Percentiles rank a stretch among this genome's conserved stretches.
Evolutionary conservation across 2,113 vertebrate species (phyloP).

Genomic region (Zosterops hypoxanthus): DNA sequence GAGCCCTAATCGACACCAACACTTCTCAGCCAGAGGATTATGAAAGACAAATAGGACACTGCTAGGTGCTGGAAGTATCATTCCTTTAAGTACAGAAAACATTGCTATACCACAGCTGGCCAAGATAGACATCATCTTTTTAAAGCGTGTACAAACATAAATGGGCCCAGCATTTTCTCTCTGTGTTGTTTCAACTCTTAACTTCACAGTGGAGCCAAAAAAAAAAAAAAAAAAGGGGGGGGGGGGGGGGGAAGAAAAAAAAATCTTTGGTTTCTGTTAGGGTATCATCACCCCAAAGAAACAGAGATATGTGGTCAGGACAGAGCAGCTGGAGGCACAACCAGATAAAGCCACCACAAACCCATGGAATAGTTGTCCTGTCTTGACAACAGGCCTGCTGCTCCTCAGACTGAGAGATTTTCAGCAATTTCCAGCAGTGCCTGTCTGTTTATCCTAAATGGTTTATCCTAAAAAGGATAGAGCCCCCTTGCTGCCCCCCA

Average conservation of each 20-base stretch:
- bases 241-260: background rate
- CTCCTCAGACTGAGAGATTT: background rate
- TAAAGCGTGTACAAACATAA: background rate
- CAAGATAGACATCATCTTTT: slow-evolving; percentile 40
- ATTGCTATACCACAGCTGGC: background rate
- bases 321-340: background rate
- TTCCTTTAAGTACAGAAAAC: background rate
- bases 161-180: background rate
- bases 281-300: background rate
- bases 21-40: background rate
- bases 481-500: background rate
- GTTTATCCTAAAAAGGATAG: background rate
- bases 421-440: background rate
- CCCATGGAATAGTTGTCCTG: background rate
- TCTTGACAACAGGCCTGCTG: background rate
- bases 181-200: background rate
- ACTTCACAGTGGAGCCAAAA: background rate
- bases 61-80: slow-evolving; percentile 1
- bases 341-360: background rate
- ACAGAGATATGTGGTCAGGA: background rate
- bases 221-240: background rate
- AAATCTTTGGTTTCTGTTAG: background rate
- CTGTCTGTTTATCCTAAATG: background rate
- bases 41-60: background rate
- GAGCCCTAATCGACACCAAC: background rate